Evolutionary conservation across 2,888 invertebrate species (phyloP).

Genomic region (Acleris holmiana): DNA sequence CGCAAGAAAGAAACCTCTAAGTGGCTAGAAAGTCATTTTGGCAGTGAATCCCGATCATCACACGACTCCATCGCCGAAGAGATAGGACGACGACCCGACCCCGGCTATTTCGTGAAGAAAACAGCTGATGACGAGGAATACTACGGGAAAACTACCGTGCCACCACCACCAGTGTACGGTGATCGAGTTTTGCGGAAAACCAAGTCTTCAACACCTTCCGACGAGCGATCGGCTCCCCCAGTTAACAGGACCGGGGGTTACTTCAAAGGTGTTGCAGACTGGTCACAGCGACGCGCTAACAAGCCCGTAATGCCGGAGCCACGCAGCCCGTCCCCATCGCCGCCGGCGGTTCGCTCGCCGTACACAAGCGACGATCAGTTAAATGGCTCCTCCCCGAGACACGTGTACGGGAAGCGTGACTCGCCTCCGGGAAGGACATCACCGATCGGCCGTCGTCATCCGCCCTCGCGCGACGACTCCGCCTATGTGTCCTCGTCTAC

Average conservation of each 20-base stretch:
- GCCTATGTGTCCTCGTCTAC: constrained; percentile 84
- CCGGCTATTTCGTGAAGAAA: constrained; percentile 91
- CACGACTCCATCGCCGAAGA: constrained; percentile 88
- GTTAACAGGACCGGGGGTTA: constrained; percentile 82
- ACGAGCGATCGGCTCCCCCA: constrained; percentile 73
- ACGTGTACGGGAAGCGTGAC: constrained; percentile 73
- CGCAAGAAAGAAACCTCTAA: constrained; percentile 95
- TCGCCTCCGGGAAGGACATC: constrained; percentile 74
- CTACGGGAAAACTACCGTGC: constrained; percentile 75
- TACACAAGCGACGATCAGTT: constrained; percentile 72
- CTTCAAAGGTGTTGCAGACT: constrained; percentile 91
- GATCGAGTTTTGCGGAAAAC: constrained; percentile 79
- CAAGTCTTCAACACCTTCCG: constrained; percentile 81
- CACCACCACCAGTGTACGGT: constrained; percentile 74
- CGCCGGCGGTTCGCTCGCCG: constrained; percentile 72
- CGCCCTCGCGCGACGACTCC: constrained; percentile 83
- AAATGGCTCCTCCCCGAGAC: constrained; percentile 71
- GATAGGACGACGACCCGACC: constrained; percentile 85
- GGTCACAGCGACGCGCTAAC: constrained; percentile 87
- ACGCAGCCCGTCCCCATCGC: constrained; percentile 75
- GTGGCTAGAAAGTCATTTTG: constrained; percentile 96
- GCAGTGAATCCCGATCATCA: constrained; percentile 92
- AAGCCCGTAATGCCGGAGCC: constrained; percentile 81
- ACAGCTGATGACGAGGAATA: constrained; percentile 76
- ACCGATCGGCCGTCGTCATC: constrained; percentile 73